Evolutionary conservation across 2,797 vertebrate genomes (phyloP).

Genomic region (Meriones psammophilus): DNA sequence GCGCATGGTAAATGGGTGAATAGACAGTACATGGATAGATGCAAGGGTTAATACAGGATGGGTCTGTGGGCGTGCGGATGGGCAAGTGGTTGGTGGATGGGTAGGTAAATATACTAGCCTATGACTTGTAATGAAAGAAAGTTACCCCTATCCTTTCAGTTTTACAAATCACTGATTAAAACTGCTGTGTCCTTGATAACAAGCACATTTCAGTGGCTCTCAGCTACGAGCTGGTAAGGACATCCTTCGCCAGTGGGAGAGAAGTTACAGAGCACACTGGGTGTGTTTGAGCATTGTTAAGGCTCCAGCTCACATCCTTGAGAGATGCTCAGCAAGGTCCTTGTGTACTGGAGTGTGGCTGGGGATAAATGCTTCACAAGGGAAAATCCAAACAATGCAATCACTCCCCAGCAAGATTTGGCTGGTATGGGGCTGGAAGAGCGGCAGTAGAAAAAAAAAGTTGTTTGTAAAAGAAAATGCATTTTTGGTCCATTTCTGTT

Average conservation of each 20-base stretch:
- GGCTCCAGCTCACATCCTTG: constrained; percentile 71
- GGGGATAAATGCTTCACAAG: constrained; percentile 65
- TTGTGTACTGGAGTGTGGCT: constrained; percentile 68
- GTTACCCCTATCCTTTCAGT: not conserved
- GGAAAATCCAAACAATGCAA: constrained; percentile 67
- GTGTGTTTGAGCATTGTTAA: constrained; percentile 74
- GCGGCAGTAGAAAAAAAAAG: not conserved
- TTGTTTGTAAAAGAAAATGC: not conserved
- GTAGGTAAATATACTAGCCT: not conserved
- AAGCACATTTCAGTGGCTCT: constrained; percentile 69
- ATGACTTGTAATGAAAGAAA: constrained; percentile 12
- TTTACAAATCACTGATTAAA: constrained; percentile 74
- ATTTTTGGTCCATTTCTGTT: not conserved
- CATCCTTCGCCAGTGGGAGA: constrained; percentile 51
- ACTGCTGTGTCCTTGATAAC: constrained; percentile 66
- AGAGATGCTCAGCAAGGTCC: constrained; percentile 79
- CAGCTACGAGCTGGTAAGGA: constrained; percentile 40
- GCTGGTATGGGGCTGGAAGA: not conserved
- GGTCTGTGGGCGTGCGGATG: too few species aligned
- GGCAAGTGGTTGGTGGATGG: too few species aligned
- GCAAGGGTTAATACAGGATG: too few species aligned
- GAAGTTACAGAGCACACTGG: constrained; percentile 52
- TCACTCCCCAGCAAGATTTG: not conserved
- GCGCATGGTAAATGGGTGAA: too few species aligned
- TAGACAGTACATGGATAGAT: too few species aligned